A percentile compares a stretch with the other conserved stretches of the same genome.
phyloP scores from a whole-genome alignment of 2,888 invertebrate species.

The Beris chalybata region DNA sequence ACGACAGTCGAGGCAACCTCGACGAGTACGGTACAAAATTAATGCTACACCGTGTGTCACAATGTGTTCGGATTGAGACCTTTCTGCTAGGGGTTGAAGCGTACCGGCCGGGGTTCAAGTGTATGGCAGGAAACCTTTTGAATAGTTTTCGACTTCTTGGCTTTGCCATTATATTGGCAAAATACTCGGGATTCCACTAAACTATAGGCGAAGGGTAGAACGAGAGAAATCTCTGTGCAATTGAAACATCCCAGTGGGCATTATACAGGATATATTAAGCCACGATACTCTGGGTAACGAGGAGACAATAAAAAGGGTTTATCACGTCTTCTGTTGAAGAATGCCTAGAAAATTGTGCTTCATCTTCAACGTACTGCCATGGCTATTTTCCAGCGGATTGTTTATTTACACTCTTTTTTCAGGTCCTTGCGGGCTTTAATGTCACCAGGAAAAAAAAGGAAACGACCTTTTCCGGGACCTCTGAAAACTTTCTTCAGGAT shows the following conservation, averaged over 20 bases:
- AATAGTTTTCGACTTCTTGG: constrained; percentile 18
- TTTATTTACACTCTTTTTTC: constrained; percentile 14
- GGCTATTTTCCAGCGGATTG: neutral
- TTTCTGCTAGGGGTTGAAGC: too few relatives aligned
- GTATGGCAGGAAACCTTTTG: neutral
- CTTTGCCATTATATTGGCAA: constrained; percentile 16
- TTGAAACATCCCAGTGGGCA: neutral
- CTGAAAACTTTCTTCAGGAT: neutral
- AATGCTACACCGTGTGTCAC: too few relatives aligned
- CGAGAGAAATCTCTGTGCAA: constrained; percentile 10
- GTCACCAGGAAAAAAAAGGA: neutral
- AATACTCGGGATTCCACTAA: constrained; percentile 20
- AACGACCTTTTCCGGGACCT: neutral
- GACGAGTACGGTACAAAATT: too few relatives aligned
- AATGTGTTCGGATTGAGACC: too few relatives aligned
- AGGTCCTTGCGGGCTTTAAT: constrained; percentile 5
- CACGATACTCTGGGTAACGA: neutral
- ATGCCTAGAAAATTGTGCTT: neutral
- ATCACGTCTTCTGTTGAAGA: constrained; percentile 15
- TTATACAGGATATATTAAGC: constrained; percentile 10
- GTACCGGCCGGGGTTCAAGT: too few relatives aligned
- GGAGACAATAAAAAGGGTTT: constrained; percentile 33
- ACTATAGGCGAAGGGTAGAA: constrained; percentile 7
- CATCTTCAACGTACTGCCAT: neutral
- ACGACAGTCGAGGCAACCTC: too few relatives aligned